Evolutionary conservation across 2,888 invertebrate species (phyloP), one percentile per base, ranked within the genome.

Genomic region (Tetramorium bicarinatum): DNA sequence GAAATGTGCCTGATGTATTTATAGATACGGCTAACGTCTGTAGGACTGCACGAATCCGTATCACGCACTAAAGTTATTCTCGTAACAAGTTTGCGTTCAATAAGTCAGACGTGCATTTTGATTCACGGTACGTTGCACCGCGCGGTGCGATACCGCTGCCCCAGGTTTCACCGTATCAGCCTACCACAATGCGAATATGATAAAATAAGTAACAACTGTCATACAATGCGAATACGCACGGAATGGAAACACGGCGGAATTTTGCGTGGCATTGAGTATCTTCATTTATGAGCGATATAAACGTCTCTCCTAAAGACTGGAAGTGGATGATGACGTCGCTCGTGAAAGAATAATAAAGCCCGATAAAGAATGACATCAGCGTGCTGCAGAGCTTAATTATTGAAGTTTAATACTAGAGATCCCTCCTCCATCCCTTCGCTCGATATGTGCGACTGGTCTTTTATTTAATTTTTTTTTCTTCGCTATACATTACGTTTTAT

Each of bases 1-100:
- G 62, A 62, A 84, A 80, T 72, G 69, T 62, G 44, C 77, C 74
- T 71, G 67, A 52, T 87, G 84, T 85, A 89, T 89, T 89, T 87
- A 86, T 85, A 85, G 88, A 81, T 85, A 85, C 64, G 84, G 82
- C 25, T 74, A 59, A 54, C 59, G 67, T 61, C 83, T 83, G 87
- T 81, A 66, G 83, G 82, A 89, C 87, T 83, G 66, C 76, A 54
- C 80, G 81, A 88, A 89, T 85, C 71, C 74, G 41, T 38, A 38
- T 56, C 49, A 41, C 47, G 54, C 62, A 54, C 62, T 62, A 62
- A 76, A 80, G 44, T 66, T 71, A 59, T 76, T 81, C 79, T 67
- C 67, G 75, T 86, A 86, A 86, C 77, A 71, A 56, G 38, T 74
- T 54, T 38, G 67, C 67, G 54, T 74, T 81, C 71, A 47, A 71